Conservation (phyloP, 2,113 vertebrate genomes). For the Chelonoidis abingdonii region DNA sequence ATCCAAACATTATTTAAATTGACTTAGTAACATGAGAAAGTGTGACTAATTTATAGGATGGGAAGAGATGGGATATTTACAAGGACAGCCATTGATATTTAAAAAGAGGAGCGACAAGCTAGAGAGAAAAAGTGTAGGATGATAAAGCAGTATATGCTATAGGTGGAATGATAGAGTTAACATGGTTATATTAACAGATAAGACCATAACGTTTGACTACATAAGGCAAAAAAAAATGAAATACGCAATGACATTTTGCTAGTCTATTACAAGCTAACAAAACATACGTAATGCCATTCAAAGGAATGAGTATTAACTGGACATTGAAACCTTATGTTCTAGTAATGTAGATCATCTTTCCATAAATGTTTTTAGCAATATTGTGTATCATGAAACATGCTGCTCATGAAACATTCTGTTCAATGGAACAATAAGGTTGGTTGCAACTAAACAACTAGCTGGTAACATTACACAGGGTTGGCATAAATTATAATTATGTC, state of each 20-base stretch:
- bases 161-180: conserved; percentile 21
- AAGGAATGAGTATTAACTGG: background rate
- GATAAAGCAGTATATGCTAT: background rate
- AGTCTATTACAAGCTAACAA: conserved; percentile 24
- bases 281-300: background rate
- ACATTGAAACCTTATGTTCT: conserved; percentile 23
- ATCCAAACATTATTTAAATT: background rate
- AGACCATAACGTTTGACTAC: background rate
- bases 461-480: conserved; percentile 51
- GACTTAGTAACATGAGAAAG: background rate
- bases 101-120: background rate
- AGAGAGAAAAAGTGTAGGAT: background rate
- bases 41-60: background rate
- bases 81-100: background rate
- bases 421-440: conserved; percentile 18
- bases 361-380: conserved; percentile 19
- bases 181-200: conserved; percentile 11
- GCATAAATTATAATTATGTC: conserved; percentile 69
- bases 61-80: background rate
- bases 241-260: conserved; percentile 16
- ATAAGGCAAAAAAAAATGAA: background rate
- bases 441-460: conserved; percentile 54
- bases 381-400: background rate
- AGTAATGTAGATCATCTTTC: conserved; percentile 11
- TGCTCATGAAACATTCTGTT: conserved; percentile 7